phyloP scores from a whole-genome alignment of 1,140 invertebrate species.

The Penaeus vannamei region DNA sequence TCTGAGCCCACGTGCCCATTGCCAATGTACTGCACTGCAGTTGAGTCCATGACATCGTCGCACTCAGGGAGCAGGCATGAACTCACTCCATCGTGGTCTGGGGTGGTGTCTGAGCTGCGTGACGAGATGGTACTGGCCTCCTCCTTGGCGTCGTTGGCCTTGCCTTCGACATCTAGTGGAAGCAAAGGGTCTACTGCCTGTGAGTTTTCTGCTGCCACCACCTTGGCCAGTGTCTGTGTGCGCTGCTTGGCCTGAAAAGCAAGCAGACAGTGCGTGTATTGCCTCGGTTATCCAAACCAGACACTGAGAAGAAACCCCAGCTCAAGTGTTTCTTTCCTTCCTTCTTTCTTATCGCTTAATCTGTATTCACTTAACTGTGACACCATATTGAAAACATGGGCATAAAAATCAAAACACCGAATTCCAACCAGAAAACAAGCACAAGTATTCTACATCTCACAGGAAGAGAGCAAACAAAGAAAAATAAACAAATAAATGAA shows the following conservation, averaged over 20 bases:
- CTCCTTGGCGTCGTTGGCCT: conserved; percentile 42
- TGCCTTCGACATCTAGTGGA: conserved; percentile 6
- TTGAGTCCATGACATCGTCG: conserved; percentile 32
- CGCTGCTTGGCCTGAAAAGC: conserved; percentile 58
- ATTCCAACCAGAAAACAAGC: background rate
- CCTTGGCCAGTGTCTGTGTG: conserved; percentile 57
- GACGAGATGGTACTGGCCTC: conserved; percentile 43
- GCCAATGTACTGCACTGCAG: conserved; percentile 31
- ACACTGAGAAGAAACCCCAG: no score
- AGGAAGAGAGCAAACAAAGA: no score
- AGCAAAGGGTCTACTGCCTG: conserved; percentile 21
- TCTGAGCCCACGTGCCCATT: conserved; percentile 30
- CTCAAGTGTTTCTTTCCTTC: no score
- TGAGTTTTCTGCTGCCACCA: conserved; percentile 53
- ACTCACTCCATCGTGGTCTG: conserved; percentile 52
- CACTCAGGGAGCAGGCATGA: conserved; percentile 21
- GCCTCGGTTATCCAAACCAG: no score
- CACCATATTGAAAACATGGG: no score
- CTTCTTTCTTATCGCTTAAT: no score
- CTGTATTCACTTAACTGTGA: no score
- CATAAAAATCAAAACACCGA: conserved; percentile 9
- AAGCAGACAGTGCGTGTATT: background rate
- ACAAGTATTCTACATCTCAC: no score
- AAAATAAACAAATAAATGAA: no score
- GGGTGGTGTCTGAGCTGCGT: conserved; percentile 47